Base-by-base conservation (phyloP, 1,140 invertebrate genomes). In the Drosophila paulistorum region DNA sequence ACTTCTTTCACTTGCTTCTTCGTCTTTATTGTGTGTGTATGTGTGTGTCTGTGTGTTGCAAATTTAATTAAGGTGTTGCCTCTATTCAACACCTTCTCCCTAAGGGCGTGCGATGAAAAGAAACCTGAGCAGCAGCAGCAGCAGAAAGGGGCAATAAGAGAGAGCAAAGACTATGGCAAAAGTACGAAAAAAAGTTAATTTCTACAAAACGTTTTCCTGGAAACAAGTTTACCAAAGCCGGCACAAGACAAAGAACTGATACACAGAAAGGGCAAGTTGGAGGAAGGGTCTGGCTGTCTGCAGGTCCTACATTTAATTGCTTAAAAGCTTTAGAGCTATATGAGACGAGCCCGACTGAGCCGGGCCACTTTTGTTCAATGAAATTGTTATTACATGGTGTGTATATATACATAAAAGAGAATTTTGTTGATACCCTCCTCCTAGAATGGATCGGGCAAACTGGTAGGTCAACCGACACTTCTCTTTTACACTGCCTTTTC, bases 11-110 rank as follows among this genome's bases (percentile, higher is more conserved):
- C 17, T 51, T 51, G 45, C 2, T 51, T 51, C 7, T 51, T 23
- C 20, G 45, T 10, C 45, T 51, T 51, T 48, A 14, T 60, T 20
- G 23, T 35, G 54, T n/a, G 14, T 48, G 45, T 20, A 14, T 48
- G 45, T 65, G 14, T 48, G 45, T 65, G 71, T 66, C n/a, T n/a
- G n/a, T n/a, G 45, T 51, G 76, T 79, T 86, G 84, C 58, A 84
- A 89, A 87, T 87, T 87, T 87, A 89, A 87, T 87, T 87, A 87
- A 84, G 77, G 80, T 70, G 80, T 77, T 87, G 80, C 83, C 80
- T 79, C 68, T 80, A 89, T 82, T 87, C 84, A 89, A 87, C 84
- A 89, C 84, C 84, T 84, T 77, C 68, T 77, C 45, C 45, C 45
- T 23, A 23, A 51, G 84, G 80, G 83, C 77, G 84, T 89, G 65